These are phyloP conservation scores for Nanger granti DNA, from an alignment of 2,113 vertebrate species.

Conservation along the genomic window DNA sequence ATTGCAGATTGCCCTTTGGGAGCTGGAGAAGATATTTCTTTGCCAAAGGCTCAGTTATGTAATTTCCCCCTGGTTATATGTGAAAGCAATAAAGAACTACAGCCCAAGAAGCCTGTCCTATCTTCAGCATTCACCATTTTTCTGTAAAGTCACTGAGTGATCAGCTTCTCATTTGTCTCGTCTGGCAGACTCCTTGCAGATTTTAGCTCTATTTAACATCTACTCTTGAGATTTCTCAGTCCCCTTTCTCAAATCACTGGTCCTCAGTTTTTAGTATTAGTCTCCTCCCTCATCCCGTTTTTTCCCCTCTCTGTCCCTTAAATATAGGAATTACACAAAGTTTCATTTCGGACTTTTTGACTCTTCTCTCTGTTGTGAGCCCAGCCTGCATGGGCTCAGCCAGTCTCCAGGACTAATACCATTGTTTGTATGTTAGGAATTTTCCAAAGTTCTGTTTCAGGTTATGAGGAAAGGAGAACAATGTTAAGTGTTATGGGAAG, in stretches of 20 bases:
- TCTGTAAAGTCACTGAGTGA: background rate
- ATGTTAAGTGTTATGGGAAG: background rate
- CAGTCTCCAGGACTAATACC: background rate
- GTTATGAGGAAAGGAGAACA: background rate
- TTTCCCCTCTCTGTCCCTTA: background rate
- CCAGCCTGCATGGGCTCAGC: background rate
- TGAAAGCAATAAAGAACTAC: background rate
- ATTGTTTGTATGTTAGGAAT: background rate
- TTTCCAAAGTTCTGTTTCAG: background rate
- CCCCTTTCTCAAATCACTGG: background rate
- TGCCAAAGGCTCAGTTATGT: background rate
- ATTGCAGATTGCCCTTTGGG: background rate
- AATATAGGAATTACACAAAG: background rate
- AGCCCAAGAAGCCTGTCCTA: background rate
- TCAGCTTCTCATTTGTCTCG: background rate
- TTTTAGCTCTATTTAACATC: background rate
- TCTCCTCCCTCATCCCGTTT: accelerated
- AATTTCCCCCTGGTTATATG: background rate
- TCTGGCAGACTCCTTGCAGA: background rate
- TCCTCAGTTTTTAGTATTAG: background rate
- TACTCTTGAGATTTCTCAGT: background rate
- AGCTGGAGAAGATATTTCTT: background rate
- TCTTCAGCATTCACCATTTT: background rate
- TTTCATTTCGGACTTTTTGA: background rate
- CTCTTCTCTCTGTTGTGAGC: background rate